Conservation (phyloP, 2,888 invertebrate genomes). For the Alviniconcha strummeri region DNA sequence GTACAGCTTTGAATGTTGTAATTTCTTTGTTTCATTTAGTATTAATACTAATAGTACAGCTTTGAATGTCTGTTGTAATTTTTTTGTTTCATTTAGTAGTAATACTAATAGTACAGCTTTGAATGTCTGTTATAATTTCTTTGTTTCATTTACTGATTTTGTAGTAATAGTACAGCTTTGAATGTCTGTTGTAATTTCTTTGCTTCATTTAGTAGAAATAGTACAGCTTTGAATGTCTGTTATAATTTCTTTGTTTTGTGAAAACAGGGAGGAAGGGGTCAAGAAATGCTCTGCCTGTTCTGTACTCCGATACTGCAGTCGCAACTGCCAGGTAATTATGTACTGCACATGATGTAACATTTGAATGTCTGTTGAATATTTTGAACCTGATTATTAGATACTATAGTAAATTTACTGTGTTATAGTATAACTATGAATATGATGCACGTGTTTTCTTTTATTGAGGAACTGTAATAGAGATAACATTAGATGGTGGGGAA, state of each 20-base stretch:
- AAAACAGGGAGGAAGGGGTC: conserved; percentile 55
- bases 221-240: background rate
- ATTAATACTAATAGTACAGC: no score
- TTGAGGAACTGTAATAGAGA: background rate
- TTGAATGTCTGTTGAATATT: background rate
- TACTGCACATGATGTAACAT: background rate
- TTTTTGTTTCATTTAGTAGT: background rate
- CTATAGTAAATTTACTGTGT: background rate
- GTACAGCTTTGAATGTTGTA: no score
- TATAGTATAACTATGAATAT: background rate
- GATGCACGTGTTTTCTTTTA: background rate
- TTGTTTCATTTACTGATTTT: background rate
- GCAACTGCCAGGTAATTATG: conserved; percentile 80
- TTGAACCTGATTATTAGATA: background rate
- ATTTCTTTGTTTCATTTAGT: no score
- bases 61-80: background rate
- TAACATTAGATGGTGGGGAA: background rate
- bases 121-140: background rate
- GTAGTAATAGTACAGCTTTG: background rate
- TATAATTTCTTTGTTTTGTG: background rate
- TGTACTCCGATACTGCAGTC: conserved; percentile 88
- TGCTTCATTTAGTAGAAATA: background rate
- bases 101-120: background rate
- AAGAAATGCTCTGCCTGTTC: conserved; percentile 87
- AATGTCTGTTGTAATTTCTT: background rate